A percentile compares a stretch with the other conserved stretches of the same genome.
Conservation (phyloP, 1,140 invertebrate genomes). For the Diprion similis region DNA sequence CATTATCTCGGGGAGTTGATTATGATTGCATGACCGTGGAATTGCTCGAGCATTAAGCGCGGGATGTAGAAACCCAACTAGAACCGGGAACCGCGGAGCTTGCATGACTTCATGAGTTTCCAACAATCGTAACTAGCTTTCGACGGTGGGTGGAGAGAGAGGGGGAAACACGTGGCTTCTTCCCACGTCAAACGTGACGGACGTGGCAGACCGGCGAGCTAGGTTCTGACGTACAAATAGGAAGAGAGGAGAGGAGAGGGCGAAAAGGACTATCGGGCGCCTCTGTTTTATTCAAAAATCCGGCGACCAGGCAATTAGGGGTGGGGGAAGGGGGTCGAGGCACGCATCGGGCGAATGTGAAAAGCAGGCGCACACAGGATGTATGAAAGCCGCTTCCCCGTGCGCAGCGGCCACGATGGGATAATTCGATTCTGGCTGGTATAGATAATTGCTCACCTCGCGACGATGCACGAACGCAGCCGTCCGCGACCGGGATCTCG, state of each 20-base stretch:
- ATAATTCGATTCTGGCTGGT: slow-evolving; percentile 16
- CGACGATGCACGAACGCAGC: slow-evolving; percentile 42
- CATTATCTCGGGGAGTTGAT: slow-evolving; percentile 49
- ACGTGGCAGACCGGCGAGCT: slow-evolving; percentile 43
- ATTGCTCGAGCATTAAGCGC: slow-evolving; percentile 38
- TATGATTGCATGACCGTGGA: slow-evolving; percentile 59
- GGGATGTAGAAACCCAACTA: slow-evolving; percentile 9
- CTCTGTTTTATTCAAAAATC: slow-evolving; percentile 61
- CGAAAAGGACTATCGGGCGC: slow-evolving; percentile 48
- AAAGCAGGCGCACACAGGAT: slow-evolving; percentile 9
- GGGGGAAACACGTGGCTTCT: slow-evolving; percentile 57
- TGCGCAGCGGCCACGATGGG: not conserved
- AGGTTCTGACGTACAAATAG: slow-evolving; percentile 50
- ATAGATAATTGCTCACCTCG: slow-evolving; percentile 9
- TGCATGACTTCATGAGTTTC: slow-evolving; percentile 58
- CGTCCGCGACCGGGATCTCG: slow-evolving; percentile 28
- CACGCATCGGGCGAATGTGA: not conserved
- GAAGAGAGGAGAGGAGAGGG: slow-evolving; percentile 44
- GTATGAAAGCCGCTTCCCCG: not conserved
- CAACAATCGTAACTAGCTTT: slow-evolving; percentile 60
- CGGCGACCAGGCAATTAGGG: slow-evolving; percentile 60
- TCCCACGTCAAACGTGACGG: slow-evolving; percentile 62
- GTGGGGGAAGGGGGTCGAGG: slow-evolving; percentile 24
- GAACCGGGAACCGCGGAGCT: slow-evolving; percentile 30
- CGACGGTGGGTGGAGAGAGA: slow-evolving; percentile 41